A percentile compares a stretch with the other conserved stretches of the same genome.
Conservation (phyloP, 2,113 vertebrate species). For the Cisticola juncidis region DNA sequence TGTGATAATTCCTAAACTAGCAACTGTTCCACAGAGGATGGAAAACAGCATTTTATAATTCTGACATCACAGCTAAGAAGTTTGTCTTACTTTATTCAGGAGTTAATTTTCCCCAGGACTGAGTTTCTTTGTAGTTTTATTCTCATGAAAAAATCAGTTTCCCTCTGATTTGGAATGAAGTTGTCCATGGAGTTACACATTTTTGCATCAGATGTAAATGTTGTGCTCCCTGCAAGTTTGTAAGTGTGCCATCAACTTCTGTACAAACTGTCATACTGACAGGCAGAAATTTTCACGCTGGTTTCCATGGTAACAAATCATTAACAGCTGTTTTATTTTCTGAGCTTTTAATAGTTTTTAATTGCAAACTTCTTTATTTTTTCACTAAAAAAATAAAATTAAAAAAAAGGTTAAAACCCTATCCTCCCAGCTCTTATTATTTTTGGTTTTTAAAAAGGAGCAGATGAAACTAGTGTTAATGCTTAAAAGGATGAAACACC, state of each 20-base stretch:
- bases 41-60: neutral
- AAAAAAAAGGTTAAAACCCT: too few relatives aligned
- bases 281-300: neutral
- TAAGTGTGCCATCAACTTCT: neutral
- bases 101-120: neutral
- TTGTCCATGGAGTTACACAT: neutral
- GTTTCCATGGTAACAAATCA: neutral
- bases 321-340: neutral
- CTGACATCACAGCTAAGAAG: neutral
- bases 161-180: neutral
- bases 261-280: neutral
- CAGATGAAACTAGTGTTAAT: neutral
- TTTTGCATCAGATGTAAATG: neutral
- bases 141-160: neutral
- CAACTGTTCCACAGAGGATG: neutral
- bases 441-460: neutral
- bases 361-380: neutral
- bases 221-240: neutral
- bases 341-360: neutral
- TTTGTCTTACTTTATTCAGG: neutral
- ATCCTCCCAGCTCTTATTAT: accelerated
- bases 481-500: neutral
- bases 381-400: neutral
- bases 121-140: neutral
- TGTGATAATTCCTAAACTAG: neutral